Base-by-base conservation (phyloP, 92 coral and sea anemone species). In the Desmophyllum pertusum region DNA sequence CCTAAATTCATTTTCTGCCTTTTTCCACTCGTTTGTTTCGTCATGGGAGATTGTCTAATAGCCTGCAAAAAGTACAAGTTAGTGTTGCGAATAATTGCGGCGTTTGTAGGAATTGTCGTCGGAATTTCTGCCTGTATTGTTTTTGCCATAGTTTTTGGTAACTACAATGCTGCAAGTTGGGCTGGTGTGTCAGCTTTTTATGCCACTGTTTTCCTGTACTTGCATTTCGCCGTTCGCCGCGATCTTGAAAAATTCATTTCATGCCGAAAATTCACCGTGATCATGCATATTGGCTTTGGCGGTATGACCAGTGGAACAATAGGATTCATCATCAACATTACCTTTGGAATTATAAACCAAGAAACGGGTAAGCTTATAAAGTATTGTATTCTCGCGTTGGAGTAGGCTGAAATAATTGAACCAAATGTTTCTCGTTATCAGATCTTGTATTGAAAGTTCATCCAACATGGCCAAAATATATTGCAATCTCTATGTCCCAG, bases 151-250 rank as follows among this genome's bases (percentile, higher is more conserved):
- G 91, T 92, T n/a, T 95, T 76, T 79, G 77, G 91, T 35, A 95
- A 95, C 72, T 75, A 79, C 62, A 75, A 85, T 76, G 97, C 94
- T 36, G 89, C 93, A 13, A 75, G 59, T 9, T 93, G 97, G 97
- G 97, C 98, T 2, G 95, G 83, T 1, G 87, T 87, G 31, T 95
- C 98, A 11, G 93, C 98, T 17, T 23, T 87, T 4, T 87, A 85
- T 55, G 98, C 98, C 42, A n/a, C 72, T n/a, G 38, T 85, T 61
- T 90, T 88, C 35, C 86, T 95, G 14, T 70, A 84, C 68, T 79
- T 93, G 21, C 89, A 83, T 39, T 77, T 91, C 40, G 73, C 92
- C 9, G 95, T 91, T 21, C 90, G 85, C 35, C 93, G 95, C 6
- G 98, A 93, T 82, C 42, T 73, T 21, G 73, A 89, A 27, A 83